These are phyloP conservation scores for Himantopus leucocephalus DNA, from an alignment of 2,113 vertebrate genomes.

Conservation along the genomic window DNA sequence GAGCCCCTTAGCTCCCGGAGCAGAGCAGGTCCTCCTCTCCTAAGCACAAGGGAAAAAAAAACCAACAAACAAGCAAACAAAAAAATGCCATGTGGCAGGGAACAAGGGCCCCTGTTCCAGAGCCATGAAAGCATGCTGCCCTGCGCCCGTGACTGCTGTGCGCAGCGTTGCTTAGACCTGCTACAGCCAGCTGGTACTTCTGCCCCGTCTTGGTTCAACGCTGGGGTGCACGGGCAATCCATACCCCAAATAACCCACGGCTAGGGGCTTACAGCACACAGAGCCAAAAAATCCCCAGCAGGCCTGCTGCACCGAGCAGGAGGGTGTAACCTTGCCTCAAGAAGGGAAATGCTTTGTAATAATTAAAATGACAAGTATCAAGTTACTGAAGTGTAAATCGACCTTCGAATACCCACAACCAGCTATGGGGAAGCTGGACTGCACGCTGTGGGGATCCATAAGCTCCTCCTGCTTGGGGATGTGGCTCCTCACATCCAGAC, in stretches of 20 bases:
- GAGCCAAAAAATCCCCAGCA: neutral
- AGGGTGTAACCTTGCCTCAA: neutral
- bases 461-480: neutral
- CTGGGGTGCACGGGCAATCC: accelerated
- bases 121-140: neutral
- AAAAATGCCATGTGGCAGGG: neutral
- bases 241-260: neutral
- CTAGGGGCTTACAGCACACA: neutral
- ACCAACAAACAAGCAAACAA: neutral
- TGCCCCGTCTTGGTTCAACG: neutral
- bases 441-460: neutral
- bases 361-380: neutral
- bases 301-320: neutral
- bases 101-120: neutral
- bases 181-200: neutral
- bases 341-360: neutral
- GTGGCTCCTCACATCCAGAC: neutral
- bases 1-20: neutral
- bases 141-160: neutral
- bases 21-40: neutral
- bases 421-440: neutral
- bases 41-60: neutral
- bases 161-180: neutral
- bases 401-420: neutral
- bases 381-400: neutral